Percentiles rank a stretch among this genome's conserved stretches.
Conservation (phyloP, 2,888 invertebrate genomes). For the Drosophila tanythrix region DNA sequence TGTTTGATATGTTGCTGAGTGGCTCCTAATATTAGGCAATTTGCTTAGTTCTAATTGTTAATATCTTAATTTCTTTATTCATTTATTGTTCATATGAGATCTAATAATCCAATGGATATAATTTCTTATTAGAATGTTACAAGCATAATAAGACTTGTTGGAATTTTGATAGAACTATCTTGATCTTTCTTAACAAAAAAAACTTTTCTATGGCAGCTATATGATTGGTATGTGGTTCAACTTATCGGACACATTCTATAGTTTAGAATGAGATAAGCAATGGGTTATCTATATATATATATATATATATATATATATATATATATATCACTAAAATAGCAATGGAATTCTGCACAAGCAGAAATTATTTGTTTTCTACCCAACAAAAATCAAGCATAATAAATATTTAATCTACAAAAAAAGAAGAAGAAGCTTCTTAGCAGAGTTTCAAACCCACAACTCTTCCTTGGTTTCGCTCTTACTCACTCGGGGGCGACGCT, state of each 20-base stretch:
- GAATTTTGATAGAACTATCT: background rate
- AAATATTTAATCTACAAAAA: background rate
- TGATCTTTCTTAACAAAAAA: background rate
- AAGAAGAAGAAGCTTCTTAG: background rate
- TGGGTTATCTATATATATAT: background rate
- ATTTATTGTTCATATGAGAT: too few species aligned
- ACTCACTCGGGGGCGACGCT: background rate
- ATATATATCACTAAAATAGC: background rate
- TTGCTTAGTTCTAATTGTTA: background rate
- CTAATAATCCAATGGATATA: too few species aligned
- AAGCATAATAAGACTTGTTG: background rate
- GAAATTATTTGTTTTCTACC: too few species aligned
- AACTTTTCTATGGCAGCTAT: too few species aligned
- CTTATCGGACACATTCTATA: too few species aligned
- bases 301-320: too few species aligned
- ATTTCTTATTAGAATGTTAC: background rate
- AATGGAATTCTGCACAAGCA: too few species aligned
- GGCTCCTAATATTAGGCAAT: background rate
- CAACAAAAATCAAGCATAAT: background rate
- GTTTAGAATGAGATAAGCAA: background rate
- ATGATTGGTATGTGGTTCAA: too few species aligned
- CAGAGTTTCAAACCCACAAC: too few species aligned
- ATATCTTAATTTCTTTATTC: background rate
- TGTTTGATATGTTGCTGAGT: background rate
- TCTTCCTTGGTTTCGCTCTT: background rate